Evolutionary conservation across 2,113 vertebrate species (phyloP).

Genomic region (Tetrax tetrax): DNA sequence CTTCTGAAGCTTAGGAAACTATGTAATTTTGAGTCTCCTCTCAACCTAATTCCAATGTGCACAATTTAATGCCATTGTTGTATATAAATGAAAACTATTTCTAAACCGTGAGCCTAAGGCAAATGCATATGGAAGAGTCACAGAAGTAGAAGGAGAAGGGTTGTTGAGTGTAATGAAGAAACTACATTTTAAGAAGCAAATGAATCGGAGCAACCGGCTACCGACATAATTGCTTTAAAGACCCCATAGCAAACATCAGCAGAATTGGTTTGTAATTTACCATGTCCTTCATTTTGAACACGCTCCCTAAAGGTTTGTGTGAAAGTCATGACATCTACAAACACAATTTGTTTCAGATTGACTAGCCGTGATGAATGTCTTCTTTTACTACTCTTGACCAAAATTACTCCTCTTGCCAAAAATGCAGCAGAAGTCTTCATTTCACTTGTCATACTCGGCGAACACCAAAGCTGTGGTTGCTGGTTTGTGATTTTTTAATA

Average conservation of each 20-base stretch:
- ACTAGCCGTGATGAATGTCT: constrained; percentile 54
- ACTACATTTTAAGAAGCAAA: constrained; percentile 55
- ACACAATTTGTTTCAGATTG: constrained; percentile 50
- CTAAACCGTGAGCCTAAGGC: constrained; percentile 4
- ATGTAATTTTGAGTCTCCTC: constrained; percentile 34
- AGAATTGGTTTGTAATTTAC: constrained; percentile 65
- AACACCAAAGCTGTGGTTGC: neutral
- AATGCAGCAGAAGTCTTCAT: neutral
- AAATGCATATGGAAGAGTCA: neutral
- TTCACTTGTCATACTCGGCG: neutral
- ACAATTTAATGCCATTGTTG: neutral
- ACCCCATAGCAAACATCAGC: constrained; percentile 52
- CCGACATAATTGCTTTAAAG: constrained; percentile 52
- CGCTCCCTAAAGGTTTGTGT: constrained; percentile 36
- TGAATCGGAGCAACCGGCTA: constrained; percentile 30
- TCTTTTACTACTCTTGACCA: constrained; percentile 47
- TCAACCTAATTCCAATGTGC: neutral
- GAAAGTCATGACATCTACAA: constrained; percentile 46
- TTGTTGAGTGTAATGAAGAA: constrained; percentile 23
- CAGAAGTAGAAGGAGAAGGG: neutral
- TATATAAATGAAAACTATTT: constrained; percentile 35
- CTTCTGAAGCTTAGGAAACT: neutral
- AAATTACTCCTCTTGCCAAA: constrained; percentile 33
- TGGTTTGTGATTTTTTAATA: neutral
- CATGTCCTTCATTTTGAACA: constrained; percentile 60